Evolutionary conservation across 2,797 vertebrate species (phyloP).

Genomic region (Labroides dimidiatus): DNA sequence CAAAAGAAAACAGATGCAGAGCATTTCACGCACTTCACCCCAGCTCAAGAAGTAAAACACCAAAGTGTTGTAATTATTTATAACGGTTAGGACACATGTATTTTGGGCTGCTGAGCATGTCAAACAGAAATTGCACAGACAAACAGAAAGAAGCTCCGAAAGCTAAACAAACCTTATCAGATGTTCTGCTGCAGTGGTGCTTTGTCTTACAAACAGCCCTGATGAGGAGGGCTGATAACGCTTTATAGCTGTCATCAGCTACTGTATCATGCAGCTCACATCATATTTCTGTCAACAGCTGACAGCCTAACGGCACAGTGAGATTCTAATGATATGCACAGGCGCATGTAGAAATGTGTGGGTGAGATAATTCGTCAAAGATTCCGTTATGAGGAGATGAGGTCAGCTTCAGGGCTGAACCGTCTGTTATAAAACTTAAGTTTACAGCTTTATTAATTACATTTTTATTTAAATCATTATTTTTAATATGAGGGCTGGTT

Average conservation of each 20-base stretch:
- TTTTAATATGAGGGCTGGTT: too few relatives aligned
- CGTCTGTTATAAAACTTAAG: not conserved
- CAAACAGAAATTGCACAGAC: not conserved
- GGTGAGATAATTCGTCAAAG: not conserved
- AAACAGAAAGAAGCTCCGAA: not conserved
- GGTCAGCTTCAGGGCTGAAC: not conserved
- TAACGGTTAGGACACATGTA: not conserved
- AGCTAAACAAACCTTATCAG: not conserved
- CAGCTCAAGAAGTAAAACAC: not conserved
- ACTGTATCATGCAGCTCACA: not conserved
- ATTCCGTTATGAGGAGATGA: not conserved
- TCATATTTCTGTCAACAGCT: slow-evolving; percentile 1
- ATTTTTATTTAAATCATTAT: too few relatives aligned
- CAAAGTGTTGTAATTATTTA: not conserved
- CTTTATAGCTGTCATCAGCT: slow-evolving; percentile 7
- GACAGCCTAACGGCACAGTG: not conserved
- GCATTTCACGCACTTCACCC: too few relatives aligned
- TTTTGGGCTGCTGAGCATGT: not conserved
- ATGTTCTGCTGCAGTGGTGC: not conserved
- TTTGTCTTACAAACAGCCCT: not conserved
- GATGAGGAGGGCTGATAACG: slow-evolving; percentile 2
- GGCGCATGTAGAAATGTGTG: too few relatives aligned
- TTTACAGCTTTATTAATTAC: too few relatives aligned
- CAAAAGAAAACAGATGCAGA: too few relatives aligned
- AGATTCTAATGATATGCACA: not conserved